Evolutionary conservation across 2,888 invertebrate species (phyloP).

Genomic region (Melinaea marsaeus): DNA sequence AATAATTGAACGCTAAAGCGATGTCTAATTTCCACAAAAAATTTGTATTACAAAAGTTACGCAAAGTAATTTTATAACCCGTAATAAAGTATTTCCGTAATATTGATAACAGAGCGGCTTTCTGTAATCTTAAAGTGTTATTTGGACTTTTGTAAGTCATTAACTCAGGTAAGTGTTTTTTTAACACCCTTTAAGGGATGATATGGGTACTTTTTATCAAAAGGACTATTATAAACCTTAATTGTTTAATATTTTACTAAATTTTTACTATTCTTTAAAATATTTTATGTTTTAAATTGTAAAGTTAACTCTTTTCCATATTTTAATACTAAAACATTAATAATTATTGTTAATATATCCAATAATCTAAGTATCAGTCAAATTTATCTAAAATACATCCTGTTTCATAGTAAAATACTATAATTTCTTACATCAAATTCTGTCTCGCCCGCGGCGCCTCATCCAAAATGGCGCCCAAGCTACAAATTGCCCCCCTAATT

Average conservation of each 20-base stretch:
- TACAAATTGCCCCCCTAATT: constrained; percentile 43
- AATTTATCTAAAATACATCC: neutral
- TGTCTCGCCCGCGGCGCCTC: constrained; percentile 31
- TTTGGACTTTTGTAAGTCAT: constrained; percentile 53
- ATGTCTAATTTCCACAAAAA: neutral
- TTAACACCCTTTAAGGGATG: constrained; percentile 34
- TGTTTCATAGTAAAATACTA: constrained; percentile 8
- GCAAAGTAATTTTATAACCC: neutral
- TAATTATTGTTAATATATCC: neutral
- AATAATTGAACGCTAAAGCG: too few relatives aligned
- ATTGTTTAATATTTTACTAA: too few relatives aligned
- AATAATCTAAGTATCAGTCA: neutral
- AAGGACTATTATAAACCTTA: neutral
- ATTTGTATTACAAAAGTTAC: neutral
- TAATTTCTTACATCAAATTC: constrained; percentile 10
- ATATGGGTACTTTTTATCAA: neutral
- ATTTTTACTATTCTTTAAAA: too few relatives aligned
- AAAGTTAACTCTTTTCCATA: too few relatives aligned
- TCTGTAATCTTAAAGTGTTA: constrained; percentile 47
- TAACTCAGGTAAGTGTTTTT: constrained; percentile 62
- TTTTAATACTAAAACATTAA: too few relatives aligned
- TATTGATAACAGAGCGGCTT: constrained; percentile 16
- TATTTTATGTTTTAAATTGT: too few relatives aligned
- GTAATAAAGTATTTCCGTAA: neutral
- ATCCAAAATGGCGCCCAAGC: constrained; percentile 31